Conservation (phyloP, 2,888 invertebrate genomes). For the Palloptera scutellata region DNA sequence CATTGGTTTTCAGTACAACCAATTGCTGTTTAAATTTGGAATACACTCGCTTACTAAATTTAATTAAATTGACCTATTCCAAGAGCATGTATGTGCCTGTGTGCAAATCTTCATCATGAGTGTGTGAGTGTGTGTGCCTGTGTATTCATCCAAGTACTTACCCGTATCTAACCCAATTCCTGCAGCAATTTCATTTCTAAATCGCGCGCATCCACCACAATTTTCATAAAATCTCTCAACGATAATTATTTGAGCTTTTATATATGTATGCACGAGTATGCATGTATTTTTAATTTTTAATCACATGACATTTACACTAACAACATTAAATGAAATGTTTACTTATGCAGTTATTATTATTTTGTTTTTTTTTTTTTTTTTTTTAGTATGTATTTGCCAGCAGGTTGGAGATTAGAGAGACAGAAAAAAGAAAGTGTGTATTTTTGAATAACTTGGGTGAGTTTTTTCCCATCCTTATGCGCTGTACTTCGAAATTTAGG, state of each 20-base stretch:
- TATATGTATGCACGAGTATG: too few species aligned
- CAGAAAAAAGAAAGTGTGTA: neutral
- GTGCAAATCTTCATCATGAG: neutral
- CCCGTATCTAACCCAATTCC: neutral
- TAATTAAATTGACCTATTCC: neutral
- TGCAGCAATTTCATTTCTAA: neutral
- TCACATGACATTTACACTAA: neutral
- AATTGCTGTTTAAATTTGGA: too few species aligned
- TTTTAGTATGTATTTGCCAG: neutral
- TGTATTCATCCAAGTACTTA: neutral
- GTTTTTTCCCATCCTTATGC: too few species aligned
- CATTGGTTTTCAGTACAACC: too few species aligned
- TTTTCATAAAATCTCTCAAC: too few species aligned
- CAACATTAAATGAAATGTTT: neutral
- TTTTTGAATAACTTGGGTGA: too few species aligned
- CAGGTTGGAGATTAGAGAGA: too few species aligned
- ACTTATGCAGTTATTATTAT: neutral
- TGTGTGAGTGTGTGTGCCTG: neutral
- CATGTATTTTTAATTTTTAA: neutral
- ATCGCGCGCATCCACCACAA: too few species aligned
- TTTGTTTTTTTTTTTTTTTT: neutral
- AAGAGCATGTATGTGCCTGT: neutral
- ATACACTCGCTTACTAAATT: too few species aligned
- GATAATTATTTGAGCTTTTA: too few species aligned
- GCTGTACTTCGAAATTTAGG: too few species aligned